A percentile compares a stretch with the other conserved stretches of the same genome.
phyloP scores from a whole-genome alignment of 2,888 invertebrate genomes.

The Lysandra bellargus region DNA sequence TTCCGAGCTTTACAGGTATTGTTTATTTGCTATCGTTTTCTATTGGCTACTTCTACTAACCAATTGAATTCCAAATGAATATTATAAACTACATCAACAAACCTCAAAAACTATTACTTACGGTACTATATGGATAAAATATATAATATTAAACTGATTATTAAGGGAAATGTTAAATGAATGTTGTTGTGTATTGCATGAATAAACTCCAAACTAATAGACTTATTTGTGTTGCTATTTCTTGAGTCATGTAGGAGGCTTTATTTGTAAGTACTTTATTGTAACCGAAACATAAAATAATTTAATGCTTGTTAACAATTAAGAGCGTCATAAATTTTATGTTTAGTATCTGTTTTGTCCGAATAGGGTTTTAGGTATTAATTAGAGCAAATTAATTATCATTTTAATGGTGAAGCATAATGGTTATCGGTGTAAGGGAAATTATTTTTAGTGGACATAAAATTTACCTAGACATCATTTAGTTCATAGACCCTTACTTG shows the following conservation, averaged over 20 bases:
- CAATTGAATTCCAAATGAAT: too few relatives aligned
- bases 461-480: neutral
- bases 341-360: constrained; percentile 17
- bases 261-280: constrained; percentile 1
- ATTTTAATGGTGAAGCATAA: constrained; percentile 11
- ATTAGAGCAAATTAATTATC: neutral
- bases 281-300: neutral
- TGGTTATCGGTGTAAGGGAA: neutral
- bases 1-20: too few relatives aligned
- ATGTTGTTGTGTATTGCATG: too few relatives aligned
- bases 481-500: too few relatives aligned
- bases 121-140: too few relatives aligned
- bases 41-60: too few relatives aligned
- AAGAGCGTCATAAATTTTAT: constrained; percentile 15
- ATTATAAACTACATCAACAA: too few relatives aligned
- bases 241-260: neutral
- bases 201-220: too few relatives aligned
- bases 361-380: constrained; percentile 15
- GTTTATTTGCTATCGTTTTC: too few relatives aligned
- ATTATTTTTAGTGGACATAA: neutral
- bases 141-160: too few relatives aligned
- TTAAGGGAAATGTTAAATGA: too few relatives aligned
- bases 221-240: neutral
- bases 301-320: constrained; percentile 16
- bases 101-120: too few relatives aligned